A percentile compares a stretch with the other conserved stretches of the same genome.
Conservation (phyloP, 2,113 vertebrate genomes). For the Rallus limicola region DNA sequence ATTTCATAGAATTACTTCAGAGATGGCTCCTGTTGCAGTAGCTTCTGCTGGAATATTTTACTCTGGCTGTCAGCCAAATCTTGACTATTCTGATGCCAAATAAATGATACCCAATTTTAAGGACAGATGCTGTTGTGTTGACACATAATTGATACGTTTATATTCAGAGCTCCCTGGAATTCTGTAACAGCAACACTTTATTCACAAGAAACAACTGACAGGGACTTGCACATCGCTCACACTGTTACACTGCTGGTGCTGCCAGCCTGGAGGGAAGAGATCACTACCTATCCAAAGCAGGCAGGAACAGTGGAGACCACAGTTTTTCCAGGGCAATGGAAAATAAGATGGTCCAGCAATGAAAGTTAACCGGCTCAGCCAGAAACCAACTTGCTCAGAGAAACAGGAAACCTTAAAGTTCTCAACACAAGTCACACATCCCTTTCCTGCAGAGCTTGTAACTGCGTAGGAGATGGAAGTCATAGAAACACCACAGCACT, state of each 20-base stretch:
- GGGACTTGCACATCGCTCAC: neutral
- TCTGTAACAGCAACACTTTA: slow-evolving; percentile 29
- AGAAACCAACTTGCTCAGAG: neutral
- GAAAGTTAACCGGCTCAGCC: neutral
- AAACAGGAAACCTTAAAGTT: slow-evolving; percentile 17
- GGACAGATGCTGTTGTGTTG: slow-evolving; percentile 47
- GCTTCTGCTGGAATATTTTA: slow-evolving; percentile 40
- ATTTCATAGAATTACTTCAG: neutral
- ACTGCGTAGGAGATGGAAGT: slow-evolving; percentile 7
- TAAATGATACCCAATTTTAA: slow-evolving; percentile 47
- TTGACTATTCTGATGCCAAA: slow-evolving; percentile 53
- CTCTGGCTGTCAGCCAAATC: slow-evolving; percentile 46
- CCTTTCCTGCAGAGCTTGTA: slow-evolving; percentile 24
- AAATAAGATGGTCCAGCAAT: neutral
- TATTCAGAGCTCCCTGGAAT: slow-evolving; percentile 20
- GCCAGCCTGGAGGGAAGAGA: neutral
- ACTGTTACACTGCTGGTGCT: neutral
- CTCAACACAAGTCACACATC: neutral
- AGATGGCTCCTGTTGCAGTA: slow-evolving; percentile 8
- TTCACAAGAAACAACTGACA: neutral
- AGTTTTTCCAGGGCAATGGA: neutral
- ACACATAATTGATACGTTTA: slow-evolving; percentile 54
- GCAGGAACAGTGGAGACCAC: neutral
- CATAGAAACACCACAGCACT: neutral
- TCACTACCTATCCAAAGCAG: neutral